Conservation (phyloP, 2,888 invertebrate genomes). For the Agrotis segetum region DNA sequence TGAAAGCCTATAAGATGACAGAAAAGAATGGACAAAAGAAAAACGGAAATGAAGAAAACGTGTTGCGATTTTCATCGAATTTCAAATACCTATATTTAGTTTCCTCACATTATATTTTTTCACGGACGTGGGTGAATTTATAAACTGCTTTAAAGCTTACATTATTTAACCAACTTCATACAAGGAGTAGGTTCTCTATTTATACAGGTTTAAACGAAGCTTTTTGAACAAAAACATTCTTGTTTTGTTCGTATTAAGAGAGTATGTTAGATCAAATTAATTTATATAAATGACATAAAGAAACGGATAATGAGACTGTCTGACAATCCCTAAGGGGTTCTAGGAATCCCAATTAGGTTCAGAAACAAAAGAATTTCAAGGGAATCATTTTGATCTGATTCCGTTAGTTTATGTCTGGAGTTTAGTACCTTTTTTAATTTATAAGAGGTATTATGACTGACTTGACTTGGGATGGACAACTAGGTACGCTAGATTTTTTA, state of each 20-base stretch:
- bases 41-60: too few relatives aligned
- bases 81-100: too few relatives aligned
- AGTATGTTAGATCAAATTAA: neutral
- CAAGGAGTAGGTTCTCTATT: neutral
- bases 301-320: conserved; percentile 11
- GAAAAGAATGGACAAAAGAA: too few relatives aligned
- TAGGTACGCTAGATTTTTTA: neutral
- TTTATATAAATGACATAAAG: conserved; percentile 1
- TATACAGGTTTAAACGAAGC: neutral
- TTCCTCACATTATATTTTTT: too few relatives aligned
- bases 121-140: too few relatives aligned
- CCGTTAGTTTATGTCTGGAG: neutral
- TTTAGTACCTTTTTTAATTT: conserved; percentile 2
- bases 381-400: conserved; percentile 22
- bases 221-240: neutral
- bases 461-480: neutral
- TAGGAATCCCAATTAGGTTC: neutral
- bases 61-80: too few relatives aligned
- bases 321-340: conserved; percentile 4
- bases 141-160: too few relatives aligned
- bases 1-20: too few relatives aligned
- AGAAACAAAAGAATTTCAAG: conserved; percentile 2
- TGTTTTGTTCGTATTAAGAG: too few relatives aligned
- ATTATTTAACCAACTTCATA: too few relatives aligned
- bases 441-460: neutral